These are phyloP conservation scores for Phrixothrix hirtus DNA, from an alignment of 2,888 invertebrate genomes.

Conservation along the genomic window DNA sequence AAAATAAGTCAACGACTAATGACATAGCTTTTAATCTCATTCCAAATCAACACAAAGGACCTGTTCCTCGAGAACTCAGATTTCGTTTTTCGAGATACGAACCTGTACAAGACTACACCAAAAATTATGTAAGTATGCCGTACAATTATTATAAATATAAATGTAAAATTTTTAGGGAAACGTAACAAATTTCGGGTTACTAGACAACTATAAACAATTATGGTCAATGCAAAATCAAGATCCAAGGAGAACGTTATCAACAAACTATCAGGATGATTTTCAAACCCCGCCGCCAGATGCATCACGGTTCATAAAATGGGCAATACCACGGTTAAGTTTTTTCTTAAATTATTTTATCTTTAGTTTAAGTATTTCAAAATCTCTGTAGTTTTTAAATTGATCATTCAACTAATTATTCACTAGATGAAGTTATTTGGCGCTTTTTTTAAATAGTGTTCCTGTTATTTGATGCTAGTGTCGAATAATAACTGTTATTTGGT, in stretches of 20 bases:
- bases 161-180: slow-evolving; percentile 19
- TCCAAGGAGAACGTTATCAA: slow-evolving; percentile 16
- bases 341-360: too few species aligned
- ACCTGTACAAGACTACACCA: slow-evolving; percentile 21
- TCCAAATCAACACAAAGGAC: slow-evolving; percentile 10
- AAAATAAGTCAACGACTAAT: slow-evolving; percentile 21
- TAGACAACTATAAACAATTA: slow-evolving; percentile 10
- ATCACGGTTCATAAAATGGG: neutral
- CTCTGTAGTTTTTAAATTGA: too few species aligned
- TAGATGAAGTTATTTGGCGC: too few species aligned
- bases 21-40: slow-evolving; percentile 19
- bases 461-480: too few species aligned
- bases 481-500: too few species aligned
- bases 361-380: too few species aligned
- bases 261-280: slow-evolving; percentile 20
- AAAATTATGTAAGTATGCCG: slow-evolving; percentile 26
- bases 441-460: too few species aligned
- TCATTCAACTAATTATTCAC: too few species aligned
- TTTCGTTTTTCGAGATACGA: slow-evolving; percentile 17
- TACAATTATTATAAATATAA: too few species aligned
- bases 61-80: slow-evolving; percentile 9
- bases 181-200: slow-evolving; percentile 12
- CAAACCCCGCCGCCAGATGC: slow-evolving; percentile 3
- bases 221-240: slow-evolving; percentile 17
- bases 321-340: slow-evolving; percentile 9